Evolutionary conservation across 1,140 invertebrate species (phyloP).

Genomic region (Coptotermes formosanus): DNA sequence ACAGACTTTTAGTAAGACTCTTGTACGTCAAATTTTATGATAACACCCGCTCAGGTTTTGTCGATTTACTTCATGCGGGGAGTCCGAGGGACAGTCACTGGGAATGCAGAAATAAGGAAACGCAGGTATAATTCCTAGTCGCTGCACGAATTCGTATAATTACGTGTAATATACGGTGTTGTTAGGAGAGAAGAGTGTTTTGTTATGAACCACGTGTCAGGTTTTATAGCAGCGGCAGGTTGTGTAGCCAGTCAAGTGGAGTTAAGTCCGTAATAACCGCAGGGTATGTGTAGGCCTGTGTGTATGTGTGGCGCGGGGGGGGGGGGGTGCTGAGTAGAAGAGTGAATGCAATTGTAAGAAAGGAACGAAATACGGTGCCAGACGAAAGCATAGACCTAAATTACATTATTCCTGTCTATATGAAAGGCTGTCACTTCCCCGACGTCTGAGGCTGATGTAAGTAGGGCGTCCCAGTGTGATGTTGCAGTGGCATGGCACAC

Average conservation of each 20-base stretch:
- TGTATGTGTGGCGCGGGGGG: too few relatives aligned
- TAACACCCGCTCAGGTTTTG: too few relatives aligned
- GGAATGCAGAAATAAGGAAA: too few relatives aligned
- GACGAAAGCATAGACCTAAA: not conserved
- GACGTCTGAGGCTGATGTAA: not conserved
- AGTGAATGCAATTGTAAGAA: slow-evolving; percentile 7
- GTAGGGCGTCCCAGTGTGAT: not conserved
- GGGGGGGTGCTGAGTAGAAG: not conserved
- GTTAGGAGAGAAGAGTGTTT: not conserved
- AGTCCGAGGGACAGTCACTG: too few relatives aligned
- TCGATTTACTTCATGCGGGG: too few relatives aligned
- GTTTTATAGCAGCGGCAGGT: not conserved
- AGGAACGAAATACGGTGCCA: not conserved
- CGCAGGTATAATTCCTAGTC: too few relatives aligned
- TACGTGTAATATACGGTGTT: too few relatives aligned
- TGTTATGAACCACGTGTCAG: not conserved
- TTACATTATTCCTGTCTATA: not conserved
- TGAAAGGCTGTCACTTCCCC: not conserved
- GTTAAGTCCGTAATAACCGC: not conserved
- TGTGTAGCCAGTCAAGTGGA: not conserved
- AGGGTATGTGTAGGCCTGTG: not conserved
- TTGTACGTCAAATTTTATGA: too few relatives aligned
- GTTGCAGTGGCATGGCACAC: not conserved
- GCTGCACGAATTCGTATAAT: too few relatives aligned
- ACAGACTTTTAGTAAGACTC: too few relatives aligned